Conservation (phyloP, 53 echinoderm and acorn worm genomes). For the Holothuria leucospilota region DNA sequence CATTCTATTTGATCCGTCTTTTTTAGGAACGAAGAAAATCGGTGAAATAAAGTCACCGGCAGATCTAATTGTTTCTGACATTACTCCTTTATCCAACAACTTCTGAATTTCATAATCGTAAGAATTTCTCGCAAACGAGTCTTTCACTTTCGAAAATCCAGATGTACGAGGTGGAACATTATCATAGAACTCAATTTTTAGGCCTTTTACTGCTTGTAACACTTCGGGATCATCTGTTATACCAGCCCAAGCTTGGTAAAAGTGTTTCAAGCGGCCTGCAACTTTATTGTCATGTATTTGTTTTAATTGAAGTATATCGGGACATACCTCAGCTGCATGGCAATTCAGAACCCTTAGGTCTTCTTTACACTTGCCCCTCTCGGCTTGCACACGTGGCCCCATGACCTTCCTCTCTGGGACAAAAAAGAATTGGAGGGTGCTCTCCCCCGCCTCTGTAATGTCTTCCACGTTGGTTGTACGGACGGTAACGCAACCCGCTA, state of each 20-base stretch:
- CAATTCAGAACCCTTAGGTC: neutral
- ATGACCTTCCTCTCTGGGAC: no score
- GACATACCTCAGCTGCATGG: no score
- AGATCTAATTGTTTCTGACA: constrained; percentile 26
- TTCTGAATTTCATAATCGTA: constrained; percentile 39
- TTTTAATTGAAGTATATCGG: neutral
- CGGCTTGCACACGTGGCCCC: neutral
- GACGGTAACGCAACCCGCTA: constrained; percentile 16
- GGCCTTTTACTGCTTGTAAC: constrained; percentile 49
- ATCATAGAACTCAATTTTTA: constrained; percentile 56
- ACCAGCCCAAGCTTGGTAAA: constrained; percentile 48
- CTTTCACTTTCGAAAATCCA: constrained; percentile 1
- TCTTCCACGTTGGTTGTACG: constrained; percentile 20
- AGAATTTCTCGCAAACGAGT: constrained; percentile 8
- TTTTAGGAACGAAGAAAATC: no score
- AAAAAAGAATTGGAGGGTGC: constrained; percentile 2
- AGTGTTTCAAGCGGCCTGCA: no score
- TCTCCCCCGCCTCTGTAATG: constrained; percentile 15
- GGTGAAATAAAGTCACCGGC: constrained; percentile 56
- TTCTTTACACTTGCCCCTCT: constrained; percentile 26
- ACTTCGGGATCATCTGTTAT: constrained; percentile 51
- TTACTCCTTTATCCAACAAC: constrained; percentile 47
- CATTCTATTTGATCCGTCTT: constrained; percentile 64
- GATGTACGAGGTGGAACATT: neutral
- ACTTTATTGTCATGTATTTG: neutral